Evolutionary conservation across 2,113 vertebrate genomes (phyloP), one percentile per base, ranked within the genome.

Genomic region (Pogonocichla stellata): DNA sequence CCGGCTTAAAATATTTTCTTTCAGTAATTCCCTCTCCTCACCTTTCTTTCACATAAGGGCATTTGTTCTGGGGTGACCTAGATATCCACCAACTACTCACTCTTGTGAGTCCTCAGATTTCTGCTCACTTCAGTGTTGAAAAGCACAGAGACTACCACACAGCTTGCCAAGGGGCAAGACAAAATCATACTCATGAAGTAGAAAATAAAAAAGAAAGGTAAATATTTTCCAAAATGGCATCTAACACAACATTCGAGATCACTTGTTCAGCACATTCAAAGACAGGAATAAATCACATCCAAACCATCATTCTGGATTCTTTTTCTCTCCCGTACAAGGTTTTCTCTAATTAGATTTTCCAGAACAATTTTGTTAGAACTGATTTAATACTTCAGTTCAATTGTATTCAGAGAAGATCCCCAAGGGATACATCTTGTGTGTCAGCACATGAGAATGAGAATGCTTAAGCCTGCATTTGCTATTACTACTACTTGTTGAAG

Each of bases 281-380:
- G 47, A 34, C 26, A 51, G 34, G 57, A 91, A 74, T 47, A 96
- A 71, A 73, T 79, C 43, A 34, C 36, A 81, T 12, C 45, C 19
- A 78, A 94, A 90, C 9, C 14, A 88, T 54, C 51, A 88, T 38
- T 73, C 74, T 61, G 48, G 31, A 80, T 72, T 72, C 51, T 74
- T 75, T 64, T 86, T 85, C 40, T 92, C 29, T 57, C n/a, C 40
- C 40, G 28, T 47, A 92, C 36, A 65, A 79, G 34, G 34, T 82
- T 69, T 82, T 80, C 36, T 85, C 58, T 79, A 87, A 94, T 87
- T 64, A 87, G 53, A 51, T 90, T 75, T 93, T 93, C 72, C 79
- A 62, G 69, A 92, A 87, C 60, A 91, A 74, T 71, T 94, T 74
- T 67, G 47, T 81, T 87, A 88, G 40, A 92, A 91, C 19, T 40